These are phyloP conservation scores for Pelochelys cantorii DNA, from an alignment of 2,797 vertebrate species.

Conservation along the genomic window DNA sequence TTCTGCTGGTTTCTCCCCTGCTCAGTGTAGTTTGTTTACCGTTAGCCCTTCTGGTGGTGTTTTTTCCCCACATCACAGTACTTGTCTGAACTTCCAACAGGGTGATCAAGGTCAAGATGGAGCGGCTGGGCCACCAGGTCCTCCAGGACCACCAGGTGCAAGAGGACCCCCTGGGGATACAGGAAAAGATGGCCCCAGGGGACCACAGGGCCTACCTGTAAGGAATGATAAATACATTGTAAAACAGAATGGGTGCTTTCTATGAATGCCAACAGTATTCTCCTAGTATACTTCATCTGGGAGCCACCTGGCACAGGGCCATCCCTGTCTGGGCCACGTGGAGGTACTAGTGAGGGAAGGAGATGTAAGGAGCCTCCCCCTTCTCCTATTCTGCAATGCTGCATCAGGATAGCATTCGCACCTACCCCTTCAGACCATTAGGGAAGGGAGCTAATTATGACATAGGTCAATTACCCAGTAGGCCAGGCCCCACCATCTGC, in stretches of 20 bases:
- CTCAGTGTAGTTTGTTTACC: neutral
- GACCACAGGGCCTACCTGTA: constrained; percentile 89
- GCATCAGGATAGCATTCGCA: neutral
- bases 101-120: constrained; percentile 94
- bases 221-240: constrained; percentile 64
- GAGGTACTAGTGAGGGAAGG: neutral
- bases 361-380: neutral
- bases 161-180: constrained; percentile 94
- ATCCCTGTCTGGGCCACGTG: neutral
- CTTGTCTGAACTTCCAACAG: constrained; percentile 83
- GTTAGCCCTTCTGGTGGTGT: accelerated
- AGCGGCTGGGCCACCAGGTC: constrained; percentile 89
- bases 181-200: constrained; percentile 92
- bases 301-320: neutral
- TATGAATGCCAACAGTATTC: neutral
- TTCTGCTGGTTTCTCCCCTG: neutral
- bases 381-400: neutral
- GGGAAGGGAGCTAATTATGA: neutral
- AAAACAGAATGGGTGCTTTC: neutral
- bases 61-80: neutral
- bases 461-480: neutral
- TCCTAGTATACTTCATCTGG: too few relatives aligned
- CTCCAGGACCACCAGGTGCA: constrained; percentile 90
- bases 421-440: neutral
- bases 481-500: neutral